Base-by-base conservation (phyloP, 2,113 vertebrate species). In the Colossoma macropomum region DNA sequence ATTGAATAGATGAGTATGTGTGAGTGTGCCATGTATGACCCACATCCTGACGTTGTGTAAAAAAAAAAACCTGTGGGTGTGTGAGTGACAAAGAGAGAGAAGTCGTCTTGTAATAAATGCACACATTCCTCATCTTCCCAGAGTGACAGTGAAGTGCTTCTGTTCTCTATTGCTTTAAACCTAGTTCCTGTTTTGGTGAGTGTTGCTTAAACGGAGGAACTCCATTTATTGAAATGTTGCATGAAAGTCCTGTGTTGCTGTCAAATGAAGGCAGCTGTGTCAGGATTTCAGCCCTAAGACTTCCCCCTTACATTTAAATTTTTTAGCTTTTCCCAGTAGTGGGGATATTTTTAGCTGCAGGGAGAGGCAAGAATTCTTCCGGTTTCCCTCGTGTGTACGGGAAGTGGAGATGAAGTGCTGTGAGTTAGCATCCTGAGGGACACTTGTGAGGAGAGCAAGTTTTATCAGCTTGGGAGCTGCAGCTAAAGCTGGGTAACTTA, bases 371-470 rank as follows among this genome's bases (percentile, higher is more conserved):
- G 86, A 82, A 34, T 86, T 86, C 86, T 88, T 90, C 87, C 92
- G 86, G 90, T 91, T 93, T 93, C 90, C 90, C 89, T 92, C 89
- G 87, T 85, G 77, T 91, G 91, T 91, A 85, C 86, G 91, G 90
- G 89, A 93, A 92, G 89, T 85, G 27, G 84, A 25, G 71, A 82
- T 32, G 84, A 68, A 88, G 90, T 63, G 84, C 86, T 89, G 59
- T 32, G 69, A n/a, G 9, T 62, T 62, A 27, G 52, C 45, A 17
- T 66, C 82, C 77, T 79, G 41, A 72, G 45, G 68, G 54, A 75
- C 70, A 0, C 4, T 72, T 5, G 38, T 50, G n/a, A 71, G 54
- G 71, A 32, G 59, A 13, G 30, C 28, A 66, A 1, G 48, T 45
- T 82, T 30, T 21, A 63, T 75, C 54, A 16, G 23, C 62, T 19